Evolutionary conservation across 2,797 vertebrate species (phyloP), one percentile per base, ranked within the genome.

Genomic region (Ibycter americanus): DNA sequence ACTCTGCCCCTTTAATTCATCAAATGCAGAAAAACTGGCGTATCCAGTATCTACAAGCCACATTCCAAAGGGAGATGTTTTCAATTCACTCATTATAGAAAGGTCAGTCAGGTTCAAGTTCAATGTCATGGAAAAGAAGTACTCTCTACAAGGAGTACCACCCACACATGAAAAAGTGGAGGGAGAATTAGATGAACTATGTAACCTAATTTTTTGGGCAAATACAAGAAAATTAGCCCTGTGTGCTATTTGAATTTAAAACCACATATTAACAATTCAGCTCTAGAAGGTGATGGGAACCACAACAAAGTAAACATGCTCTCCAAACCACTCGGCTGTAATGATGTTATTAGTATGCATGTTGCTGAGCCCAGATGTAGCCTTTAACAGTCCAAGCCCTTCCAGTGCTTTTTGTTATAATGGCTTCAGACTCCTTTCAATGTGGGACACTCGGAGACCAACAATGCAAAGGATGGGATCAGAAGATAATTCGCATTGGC

Each of bases 61-160:
- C 99, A 99, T 99, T 99, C 99, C 99, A 99, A 99, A 99, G 99
- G 99, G 99, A 99, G 98, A 99, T 99, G 99, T 99, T 99, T 99
- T 99, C 99, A 99, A 99, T 99, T 99, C 99, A 99, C 98, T 99
- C 99, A 99, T 99, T 99, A 99, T 99, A 98, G 98, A 98, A 98
- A 98, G 99, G 99, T 99, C 98, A 98, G 98, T 97, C 96, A 89
- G 98, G 99, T 99, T 99, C 99, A 99, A 99, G 99, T 99, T 99
- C 99, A 99, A 99, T 99, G 99, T 99, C 99, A 99, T 98, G 98
- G 98, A 99, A 99, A 99, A 99, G 98, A 98, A 98, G 98, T 98
- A 98, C 98, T 98, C 98, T 98, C 97, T 98, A 98, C 98, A 98
- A 98, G 98, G 98, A 98, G 98, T 96, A 96, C 99, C 98, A 98